A percentile compares a stretch with the other conserved stretches of the same genome.
Conservation (phyloP, 2,797 vertebrate genomes). For the Sebastes vulpes region DNA sequence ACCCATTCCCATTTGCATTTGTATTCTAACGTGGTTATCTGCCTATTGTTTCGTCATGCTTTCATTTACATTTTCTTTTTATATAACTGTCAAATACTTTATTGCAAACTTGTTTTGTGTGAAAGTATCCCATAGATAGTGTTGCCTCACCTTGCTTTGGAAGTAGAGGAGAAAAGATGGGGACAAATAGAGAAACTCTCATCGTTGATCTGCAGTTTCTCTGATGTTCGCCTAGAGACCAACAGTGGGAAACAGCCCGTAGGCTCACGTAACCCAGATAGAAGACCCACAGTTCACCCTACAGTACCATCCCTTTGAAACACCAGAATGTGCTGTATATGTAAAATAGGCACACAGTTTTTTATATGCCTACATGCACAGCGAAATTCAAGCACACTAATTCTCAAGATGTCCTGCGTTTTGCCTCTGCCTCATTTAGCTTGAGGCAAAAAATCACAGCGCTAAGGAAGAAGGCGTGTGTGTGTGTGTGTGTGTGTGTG, state of each 20-base stretch:
- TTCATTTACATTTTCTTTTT: not conserved
- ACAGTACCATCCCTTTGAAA: not conserved
- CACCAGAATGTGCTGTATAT: not conserved
- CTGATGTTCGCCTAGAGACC: not conserved
- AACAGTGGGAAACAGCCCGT: not conserved
- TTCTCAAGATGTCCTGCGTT: not conserved
- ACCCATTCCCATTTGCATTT: not conserved
- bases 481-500: not conserved
- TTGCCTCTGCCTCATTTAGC: constrained; percentile 12
- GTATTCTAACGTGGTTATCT: not conserved
- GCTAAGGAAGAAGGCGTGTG: not conserved
- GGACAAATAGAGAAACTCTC: not conserved
- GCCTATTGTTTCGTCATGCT: not conserved
- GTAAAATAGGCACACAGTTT: not conserved
- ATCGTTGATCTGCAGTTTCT: not conserved
- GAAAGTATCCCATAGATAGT: not conserved
- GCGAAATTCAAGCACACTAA: not conserved
- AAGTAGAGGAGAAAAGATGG: not conserved
- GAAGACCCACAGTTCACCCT: not conserved
- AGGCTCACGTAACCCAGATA: not conserved
- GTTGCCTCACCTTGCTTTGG: not conserved
- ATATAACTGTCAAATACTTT: not conserved
- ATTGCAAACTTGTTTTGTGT: not conserved
- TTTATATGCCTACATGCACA: not conserved
- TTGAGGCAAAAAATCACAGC: constrained; percentile 4